phyloP scores from a whole-genome alignment of 2,888 invertebrate genomes.

The Liodrosophila aerea region DNA sequence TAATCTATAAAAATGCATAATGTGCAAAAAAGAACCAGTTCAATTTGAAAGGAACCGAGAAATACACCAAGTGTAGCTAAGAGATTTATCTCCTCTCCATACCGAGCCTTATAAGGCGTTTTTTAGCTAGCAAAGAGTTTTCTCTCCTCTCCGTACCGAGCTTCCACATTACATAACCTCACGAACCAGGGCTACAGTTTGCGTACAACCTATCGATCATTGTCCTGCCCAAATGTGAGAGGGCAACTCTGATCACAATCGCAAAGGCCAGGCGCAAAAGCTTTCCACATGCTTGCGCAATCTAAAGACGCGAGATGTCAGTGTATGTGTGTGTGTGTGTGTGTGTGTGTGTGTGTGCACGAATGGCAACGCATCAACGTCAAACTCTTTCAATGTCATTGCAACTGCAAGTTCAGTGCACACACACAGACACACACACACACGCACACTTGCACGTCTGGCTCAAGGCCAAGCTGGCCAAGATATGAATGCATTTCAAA shows the following conservation, averaged over 20 bases:
- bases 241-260: neutral
- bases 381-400: slow-evolving; percentile 73
- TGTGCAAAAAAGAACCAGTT: too few species aligned
- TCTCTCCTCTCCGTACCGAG: too few species aligned
- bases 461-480: slow-evolving; percentile 74
- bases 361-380: slow-evolving; percentile 46
- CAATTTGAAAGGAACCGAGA: too few species aligned
- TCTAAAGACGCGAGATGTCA: slow-evolving; percentile 9
- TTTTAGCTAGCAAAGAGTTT: too few species aligned
- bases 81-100: too few species aligned
- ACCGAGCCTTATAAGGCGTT: too few species aligned
- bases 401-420: slow-evolving; percentile 51
- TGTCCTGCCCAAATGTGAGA: neutral
- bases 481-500: slow-evolving; percentile 35
- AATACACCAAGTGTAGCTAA: too few species aligned
- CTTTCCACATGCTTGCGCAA: slow-evolving; percentile 49
- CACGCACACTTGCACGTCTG: slow-evolving; percentile 4
- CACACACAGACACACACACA: slow-evolving; percentile 15
- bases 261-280: neutral
- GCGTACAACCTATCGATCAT: neutral
- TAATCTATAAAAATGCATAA: too few species aligned
- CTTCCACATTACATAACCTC: too few species aligned
- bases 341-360: slow-evolving; percentile 5
- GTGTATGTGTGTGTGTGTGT: neutral
- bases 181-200: too few species aligned